Base-by-base conservation (phyloP, 1,140 invertebrate genomes). In the Drosophila fuyamai region DNA sequence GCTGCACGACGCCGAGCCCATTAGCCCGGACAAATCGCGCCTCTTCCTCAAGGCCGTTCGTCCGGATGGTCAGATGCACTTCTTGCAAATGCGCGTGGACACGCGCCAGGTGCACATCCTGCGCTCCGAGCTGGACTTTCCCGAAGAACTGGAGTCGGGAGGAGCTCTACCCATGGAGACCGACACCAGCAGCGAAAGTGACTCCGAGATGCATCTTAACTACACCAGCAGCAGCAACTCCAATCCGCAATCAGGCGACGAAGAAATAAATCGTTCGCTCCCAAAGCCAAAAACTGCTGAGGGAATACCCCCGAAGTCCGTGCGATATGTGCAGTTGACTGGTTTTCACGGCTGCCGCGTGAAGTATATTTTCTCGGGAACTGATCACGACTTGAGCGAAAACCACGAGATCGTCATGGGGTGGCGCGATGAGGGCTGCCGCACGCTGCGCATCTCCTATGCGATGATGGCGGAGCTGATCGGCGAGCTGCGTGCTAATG, bases 31-130 rank as follows among this genome's bases (percentile, higher is more conserved):
- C 1, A 68, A 53, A 35, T 46, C 62, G 1, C 63, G 70, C 0
- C 9, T 83, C 0, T 59, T 79, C 7, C 41, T 83, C n/a, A 83
- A 62, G 54, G 46, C 75, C 10, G 23, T 76, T 14, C 76, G 76
- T 9, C 63, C 75, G 6, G 80, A 83, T 58, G 80, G 80, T 0
- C 80, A 83, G 41, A 9, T 71, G 41, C 70, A 79, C 7, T 66
- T 56, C 5, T 27, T 81, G 41, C 62, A 71, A 13, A 14, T 83
- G 14, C 8, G 62, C 13, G 10, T 71, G 18, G 56, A 79, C 18
- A 71, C 36, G 1, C 29, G 29, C 0, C 53, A 70, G 7, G 2
- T 79, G 9, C 70, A 71, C 13, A 6, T 83, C 5, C 48, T 83
- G 8, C 80, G 80, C 13, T 79, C 80, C 18, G 50, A 82, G 10